Base-by-base conservation (phyloP, 2,797 vertebrate species). In the Epinephelus malabaricus region DNA sequence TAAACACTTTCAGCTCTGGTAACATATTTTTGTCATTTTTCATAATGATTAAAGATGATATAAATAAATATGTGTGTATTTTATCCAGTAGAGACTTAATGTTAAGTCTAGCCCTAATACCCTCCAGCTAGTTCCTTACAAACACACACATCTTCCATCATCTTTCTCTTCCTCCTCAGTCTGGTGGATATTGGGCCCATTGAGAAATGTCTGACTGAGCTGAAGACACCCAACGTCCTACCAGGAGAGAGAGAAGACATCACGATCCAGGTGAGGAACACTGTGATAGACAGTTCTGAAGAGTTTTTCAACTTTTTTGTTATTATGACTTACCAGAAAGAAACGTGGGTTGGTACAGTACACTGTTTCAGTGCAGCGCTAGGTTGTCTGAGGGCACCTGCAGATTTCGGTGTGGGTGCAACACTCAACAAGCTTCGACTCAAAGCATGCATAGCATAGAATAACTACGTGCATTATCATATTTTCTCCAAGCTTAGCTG, bases 231-330 rank as follows among this genome's bases (percentile, higher is more conserved):
- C 0, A 72, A 90, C 81, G 74, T 95, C 55, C 89, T 86, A 21
- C 93, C 91, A 2, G 92, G 89, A 88, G 94, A 95, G 38, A 81
- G 34, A 51, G 95, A 97, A 78, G 93, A 96, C 59, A 88, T 94
- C 63, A 97, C 95, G 93, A 95, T 93, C 81, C 98, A 99, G 96
- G 98, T 98, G 79, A 93, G 93, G 45, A 83, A 75, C 72, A 47
- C 62, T 51, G 23, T 67, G 58, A 83, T 61, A 55, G 68, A 82
- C 59, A 69, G 58, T 78, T 84, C 69, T 69, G 23, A 88, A 59
- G 43, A 84, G 38, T 65, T 83, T 63, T 68, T 63, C 13, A 59
- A 51, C 6, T 56, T 63, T 70, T 70, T 77, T 80, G 51, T 81
- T 69, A 73, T 81, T 78, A 38, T 79, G 23, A 80, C 55, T 87